These are phyloP conservation scores for Cremastinae sp. DNA, from an alignment of 2,888 invertebrate genomes.

Conservation along the genomic window DNA sequence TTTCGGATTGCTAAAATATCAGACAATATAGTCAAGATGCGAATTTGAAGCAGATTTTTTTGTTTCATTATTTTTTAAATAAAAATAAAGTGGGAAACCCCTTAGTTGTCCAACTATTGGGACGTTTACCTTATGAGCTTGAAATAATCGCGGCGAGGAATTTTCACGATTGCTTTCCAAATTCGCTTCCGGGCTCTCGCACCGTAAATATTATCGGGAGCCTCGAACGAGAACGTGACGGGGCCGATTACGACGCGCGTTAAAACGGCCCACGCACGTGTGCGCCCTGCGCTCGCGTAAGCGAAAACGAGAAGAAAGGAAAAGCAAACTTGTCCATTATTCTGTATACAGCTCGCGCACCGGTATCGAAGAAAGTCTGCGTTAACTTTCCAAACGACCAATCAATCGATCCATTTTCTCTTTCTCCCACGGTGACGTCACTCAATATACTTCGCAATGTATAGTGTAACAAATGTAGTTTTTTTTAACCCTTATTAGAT, in stretches of 20 bases:
- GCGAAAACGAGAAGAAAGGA: slow-evolving; percentile 7
- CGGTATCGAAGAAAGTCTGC: neutral
- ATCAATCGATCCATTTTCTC: neutral
- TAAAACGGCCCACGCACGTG: slow-evolving; percentile 59
- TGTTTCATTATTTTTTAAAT: no score
- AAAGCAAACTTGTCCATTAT: slow-evolving; percentile 9
- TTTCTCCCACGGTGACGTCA: slow-evolving; percentile 63
- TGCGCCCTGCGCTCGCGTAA: slow-evolving; percentile 52
- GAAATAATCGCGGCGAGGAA: neutral
- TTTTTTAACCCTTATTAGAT: no score
- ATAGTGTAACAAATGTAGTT: no score
- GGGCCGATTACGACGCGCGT: slow-evolving; percentile 22
- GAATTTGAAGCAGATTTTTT: no score
- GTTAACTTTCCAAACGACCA: slow-evolving; percentile 18
- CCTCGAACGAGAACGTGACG: slow-evolving; percentile 27
- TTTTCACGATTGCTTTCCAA: neutral
- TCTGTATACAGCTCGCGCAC: neutral
- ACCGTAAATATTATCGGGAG: slow-evolving; percentile 23
- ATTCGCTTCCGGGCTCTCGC: neutral
- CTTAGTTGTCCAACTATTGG: no score
- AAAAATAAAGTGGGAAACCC: no score
- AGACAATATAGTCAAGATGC: no score
- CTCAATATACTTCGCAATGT: slow-evolving; percentile 67
- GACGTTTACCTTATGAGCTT: no score
- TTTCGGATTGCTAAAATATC: no score